phyloP scores from a whole-genome alignment of 2,888 invertebrate species.

The Disparrhopalites patrizii region DNA sequence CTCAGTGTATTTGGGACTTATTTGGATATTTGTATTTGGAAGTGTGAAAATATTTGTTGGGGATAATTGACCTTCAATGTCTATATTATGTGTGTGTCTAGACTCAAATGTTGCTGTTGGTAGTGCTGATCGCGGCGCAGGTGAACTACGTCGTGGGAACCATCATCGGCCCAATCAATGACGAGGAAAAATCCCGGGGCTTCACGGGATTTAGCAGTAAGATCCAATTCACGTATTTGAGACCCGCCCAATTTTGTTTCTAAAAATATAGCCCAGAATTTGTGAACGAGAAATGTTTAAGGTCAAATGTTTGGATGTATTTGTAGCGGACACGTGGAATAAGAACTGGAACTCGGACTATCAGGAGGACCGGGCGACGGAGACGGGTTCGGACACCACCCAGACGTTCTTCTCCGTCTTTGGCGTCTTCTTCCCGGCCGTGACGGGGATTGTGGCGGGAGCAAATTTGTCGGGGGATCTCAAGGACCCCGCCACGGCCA shows the following conservation, averaged over 20 bases:
- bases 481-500: constrained; percentile 85
- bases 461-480: constrained; percentile 98
- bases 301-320: not conserved
- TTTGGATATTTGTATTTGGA: too few species aligned
- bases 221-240: not conserved
- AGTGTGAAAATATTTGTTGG: too few species aligned
- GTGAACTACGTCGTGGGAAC: constrained; percentile 85
- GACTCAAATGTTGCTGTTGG: constrained; percentile 73
- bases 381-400: constrained; percentile 50
- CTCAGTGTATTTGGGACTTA: not conserved
- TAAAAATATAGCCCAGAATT: not conserved
- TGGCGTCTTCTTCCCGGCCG: constrained; percentile 95
- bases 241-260: not conserved
- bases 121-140: constrained; percentile 80
- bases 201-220: constrained; percentile 80
- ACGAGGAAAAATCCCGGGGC: constrained; percentile 64
- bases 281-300: not conserved
- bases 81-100: too few species aligned
- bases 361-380: constrained; percentile 62
- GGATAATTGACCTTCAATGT: too few species aligned
- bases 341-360: constrained; percentile 68
- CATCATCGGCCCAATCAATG: constrained; percentile 66
- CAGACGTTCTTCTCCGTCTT: constrained; percentile 92
- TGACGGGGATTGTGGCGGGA: constrained; percentile 96
- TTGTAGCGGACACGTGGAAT: constrained; percentile 61